Conservation (phyloP, 1,140 invertebrate species). For the Listronotus oregonensis region DNA sequence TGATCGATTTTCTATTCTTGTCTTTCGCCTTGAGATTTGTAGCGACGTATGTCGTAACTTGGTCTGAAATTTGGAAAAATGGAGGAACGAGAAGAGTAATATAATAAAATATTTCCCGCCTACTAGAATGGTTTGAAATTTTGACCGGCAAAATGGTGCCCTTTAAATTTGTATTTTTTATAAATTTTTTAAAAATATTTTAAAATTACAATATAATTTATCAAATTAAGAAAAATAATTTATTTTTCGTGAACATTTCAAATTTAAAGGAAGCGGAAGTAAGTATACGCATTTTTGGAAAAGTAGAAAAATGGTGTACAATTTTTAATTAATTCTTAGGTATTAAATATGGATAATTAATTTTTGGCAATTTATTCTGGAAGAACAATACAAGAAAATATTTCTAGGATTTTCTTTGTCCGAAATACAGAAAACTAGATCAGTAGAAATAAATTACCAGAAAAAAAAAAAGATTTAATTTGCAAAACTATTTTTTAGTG, state of each 20-base stretch:
- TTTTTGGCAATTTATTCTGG: no score
- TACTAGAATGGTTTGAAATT: not conserved
- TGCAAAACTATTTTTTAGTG: conserved; percentile 9
- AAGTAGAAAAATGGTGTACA: not conserved
- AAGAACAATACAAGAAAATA: no score
- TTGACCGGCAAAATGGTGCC: not conserved
- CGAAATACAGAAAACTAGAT: not conserved
- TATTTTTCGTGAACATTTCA: not conserved
- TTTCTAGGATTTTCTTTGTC: not conserved
- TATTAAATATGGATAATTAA: conserved; percentile 2
- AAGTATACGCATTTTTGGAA: not conserved
- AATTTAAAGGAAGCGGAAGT: not conserved
- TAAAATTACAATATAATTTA: no score
- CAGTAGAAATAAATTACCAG: not conserved
- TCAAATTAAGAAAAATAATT: no score
- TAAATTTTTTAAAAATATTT: not conserved
- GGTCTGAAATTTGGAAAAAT: conserved; percentile 14
- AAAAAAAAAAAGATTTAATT: not conserved
- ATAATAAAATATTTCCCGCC: conserved; percentile 12
- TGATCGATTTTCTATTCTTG: not conserved
- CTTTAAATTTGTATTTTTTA: conserved; percentile 1
- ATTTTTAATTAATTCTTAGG: conserved; percentile 1
- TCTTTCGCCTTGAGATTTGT: not conserved
- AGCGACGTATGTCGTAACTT: conserved; percentile 4
- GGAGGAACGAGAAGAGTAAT: not conserved